Percentiles rank a stretch among this genome's conserved stretches.
Evolutionary conservation across 2,797 vertebrate species (phyloP).

Genomic region (Sparus aurata): DNA sequence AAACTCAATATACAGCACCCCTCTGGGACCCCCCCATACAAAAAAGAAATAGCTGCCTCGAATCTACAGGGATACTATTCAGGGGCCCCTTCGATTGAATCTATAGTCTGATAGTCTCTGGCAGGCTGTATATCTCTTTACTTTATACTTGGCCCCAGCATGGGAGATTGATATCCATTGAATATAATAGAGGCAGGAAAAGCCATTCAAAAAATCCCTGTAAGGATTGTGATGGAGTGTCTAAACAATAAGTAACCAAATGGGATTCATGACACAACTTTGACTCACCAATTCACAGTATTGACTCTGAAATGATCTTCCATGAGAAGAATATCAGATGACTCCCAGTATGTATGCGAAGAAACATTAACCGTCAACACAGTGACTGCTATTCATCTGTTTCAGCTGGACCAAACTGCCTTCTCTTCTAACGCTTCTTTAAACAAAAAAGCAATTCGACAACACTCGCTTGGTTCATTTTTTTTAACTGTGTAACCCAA

Average conservation of each 20-base stretch:
- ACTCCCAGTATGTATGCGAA: conserved; percentile 18
- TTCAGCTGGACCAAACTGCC: conserved; percentile 2
- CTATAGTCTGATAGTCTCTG: conserved; percentile 68
- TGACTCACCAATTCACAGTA: conserved; percentile 47
- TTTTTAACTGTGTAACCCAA: background rate
- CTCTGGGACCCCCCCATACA: conserved; percentile 56
- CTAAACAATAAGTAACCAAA: conserved; percentile 74
- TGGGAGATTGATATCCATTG: conserved; percentile 70
- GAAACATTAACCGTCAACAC: conserved; percentile 37
- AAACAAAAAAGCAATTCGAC: conserved; percentile 1
- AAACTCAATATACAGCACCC: conserved; percentile 73
- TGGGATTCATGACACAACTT: conserved; percentile 68
- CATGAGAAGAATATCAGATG: conserved; percentile 48
- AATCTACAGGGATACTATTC: conserved; percentile 69
- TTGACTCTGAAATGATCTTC: conserved; percentile 57
- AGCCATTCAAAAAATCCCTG: conserved; percentile 63
- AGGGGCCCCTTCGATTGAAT: conserved; percentile 64
- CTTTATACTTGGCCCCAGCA: conserved; percentile 55
- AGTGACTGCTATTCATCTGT: conserved; percentile 20
- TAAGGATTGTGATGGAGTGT: conserved; percentile 71
- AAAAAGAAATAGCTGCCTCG: conserved; percentile 69
- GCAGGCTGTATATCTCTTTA: conserved; percentile 66
- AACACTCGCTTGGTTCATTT: background rate
- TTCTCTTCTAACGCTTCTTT: background rate
- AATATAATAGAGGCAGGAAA: conserved; percentile 67